A percentile compares a stretch with the other conserved stretches of the same genome.
phyloP scores from a whole-genome alignment of 2,113 vertebrate species.

The Passer domesticus region DNA sequence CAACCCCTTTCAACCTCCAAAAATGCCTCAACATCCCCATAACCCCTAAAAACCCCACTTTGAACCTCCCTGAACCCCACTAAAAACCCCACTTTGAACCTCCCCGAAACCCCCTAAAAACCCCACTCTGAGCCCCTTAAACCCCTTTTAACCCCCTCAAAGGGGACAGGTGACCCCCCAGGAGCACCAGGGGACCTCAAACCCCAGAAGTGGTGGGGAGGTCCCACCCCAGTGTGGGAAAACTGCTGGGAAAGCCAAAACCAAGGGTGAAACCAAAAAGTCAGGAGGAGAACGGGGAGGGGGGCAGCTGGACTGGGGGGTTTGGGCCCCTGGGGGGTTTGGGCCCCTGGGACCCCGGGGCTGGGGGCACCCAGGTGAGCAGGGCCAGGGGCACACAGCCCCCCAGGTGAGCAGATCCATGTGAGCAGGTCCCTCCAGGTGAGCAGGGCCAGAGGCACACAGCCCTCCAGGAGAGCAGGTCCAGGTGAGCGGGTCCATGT shows the following conservation, averaged over 20 bases:
- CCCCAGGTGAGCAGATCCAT: too few relatives aligned
- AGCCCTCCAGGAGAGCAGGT: too few relatives aligned
- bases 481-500: too few relatives aligned
- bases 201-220: background rate
- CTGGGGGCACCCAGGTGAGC: background rate
- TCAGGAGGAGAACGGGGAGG: background rate
- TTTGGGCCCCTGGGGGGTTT: background rate
- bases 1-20: too few relatives aligned
- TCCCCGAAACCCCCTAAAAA: background rate
- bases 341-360: background rate
- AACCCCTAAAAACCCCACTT: background rate
- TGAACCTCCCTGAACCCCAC: too few relatives aligned
- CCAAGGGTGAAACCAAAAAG: accelerated
- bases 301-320: background rate
- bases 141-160: background rate
- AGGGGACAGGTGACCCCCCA: background rate
- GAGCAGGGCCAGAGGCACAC: too few relatives aligned
- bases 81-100: background rate
- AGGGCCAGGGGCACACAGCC: background rate
- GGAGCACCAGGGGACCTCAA: background rate
- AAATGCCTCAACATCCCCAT: background rate
- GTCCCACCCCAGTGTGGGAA: background rate
- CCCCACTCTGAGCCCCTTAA: too few relatives aligned
- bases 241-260: background rate
- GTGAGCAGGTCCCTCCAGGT: too few relatives aligned